phyloP scores from a whole-genome alignment of 1,140 invertebrate species.

The Heliconius hermathena region DNA sequence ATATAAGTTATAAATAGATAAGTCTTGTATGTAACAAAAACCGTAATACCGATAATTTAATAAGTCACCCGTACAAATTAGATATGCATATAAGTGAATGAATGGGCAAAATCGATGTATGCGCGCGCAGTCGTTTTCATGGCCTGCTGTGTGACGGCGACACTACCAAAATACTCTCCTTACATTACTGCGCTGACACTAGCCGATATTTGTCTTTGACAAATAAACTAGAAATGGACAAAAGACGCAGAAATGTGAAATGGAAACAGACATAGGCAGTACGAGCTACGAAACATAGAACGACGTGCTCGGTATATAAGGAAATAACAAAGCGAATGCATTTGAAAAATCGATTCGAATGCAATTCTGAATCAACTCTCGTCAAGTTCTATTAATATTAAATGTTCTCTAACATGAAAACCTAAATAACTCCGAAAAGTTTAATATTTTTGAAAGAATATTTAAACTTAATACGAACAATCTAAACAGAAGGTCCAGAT shows the following conservation, averaged over 20 bases:
- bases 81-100: constrained; percentile 56
- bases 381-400: not conserved
- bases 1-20: constrained; percentile 36
- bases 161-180: constrained; percentile 27
- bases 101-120: constrained; percentile 59
- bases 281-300: constrained; percentile 19
- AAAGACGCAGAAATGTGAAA: constrained; percentile 13
- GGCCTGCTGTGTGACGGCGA: constrained; percentile 45
- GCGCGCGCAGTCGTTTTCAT: constrained; percentile 67
- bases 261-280: constrained; percentile 10
- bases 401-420: not conserved
- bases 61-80: constrained; percentile 58
- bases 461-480: not conserved
- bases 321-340: constrained; percentile 26
- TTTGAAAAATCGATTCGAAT: constrained; percentile 26
- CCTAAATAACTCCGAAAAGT: not conserved
- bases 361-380: not conserved
- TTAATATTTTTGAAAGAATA: constrained; percentile 5
- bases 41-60: constrained; percentile 58
- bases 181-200: constrained; percentile 35
- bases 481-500: constrained; percentile 52
- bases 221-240: constrained; percentile 29
- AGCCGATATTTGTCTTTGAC: not conserved
- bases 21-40: constrained; percentile 44
- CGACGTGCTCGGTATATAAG: constrained; percentile 14